phyloP scores from a whole-genome alignment of 2,797 vertebrate species.

The Tenualosa ilisha region DNA sequence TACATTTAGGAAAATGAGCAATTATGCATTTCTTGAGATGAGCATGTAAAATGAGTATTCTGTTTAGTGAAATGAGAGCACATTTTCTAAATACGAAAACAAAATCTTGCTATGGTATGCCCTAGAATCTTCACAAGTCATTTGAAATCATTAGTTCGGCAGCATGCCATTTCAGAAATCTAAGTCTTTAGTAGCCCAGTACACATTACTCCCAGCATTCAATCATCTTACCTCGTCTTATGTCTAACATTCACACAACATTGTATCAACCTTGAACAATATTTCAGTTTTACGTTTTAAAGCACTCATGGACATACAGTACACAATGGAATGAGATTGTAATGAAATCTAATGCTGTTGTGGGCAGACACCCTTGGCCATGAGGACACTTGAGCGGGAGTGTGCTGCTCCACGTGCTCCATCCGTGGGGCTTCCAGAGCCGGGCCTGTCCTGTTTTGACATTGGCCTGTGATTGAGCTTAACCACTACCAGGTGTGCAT shows the following conservation, averaged over 20 bases:
- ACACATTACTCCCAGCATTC: neutral
- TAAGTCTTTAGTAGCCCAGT: neutral
- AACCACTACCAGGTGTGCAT: constrained; percentile 77
- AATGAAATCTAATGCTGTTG: neutral
- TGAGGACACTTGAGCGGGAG: neutral
- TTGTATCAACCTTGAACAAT: too few relatives aligned
- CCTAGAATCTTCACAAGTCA: too few relatives aligned
- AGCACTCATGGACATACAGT: neutral
- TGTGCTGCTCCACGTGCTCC: neutral
- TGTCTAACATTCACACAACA: neutral
- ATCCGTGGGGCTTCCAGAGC: neutral
- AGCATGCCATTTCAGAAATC: neutral
- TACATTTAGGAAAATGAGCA: too few relatives aligned
- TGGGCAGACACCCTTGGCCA: neutral
- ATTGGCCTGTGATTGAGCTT: constrained; percentile 66
- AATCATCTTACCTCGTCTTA: neutral
- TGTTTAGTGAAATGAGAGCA: too few relatives aligned
- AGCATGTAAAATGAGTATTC: too few relatives aligned
- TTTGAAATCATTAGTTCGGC: too few relatives aligned
- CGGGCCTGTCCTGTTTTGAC: constrained; percentile 55
- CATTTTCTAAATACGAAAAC: too few relatives aligned
- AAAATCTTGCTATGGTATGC: too few relatives aligned
- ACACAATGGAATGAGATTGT: neutral
- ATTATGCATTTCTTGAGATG: too few relatives aligned
- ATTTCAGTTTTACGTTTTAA: neutral